Evolutionary conservation across 2,888 invertebrate genomes (phyloP).

Genomic region (Patella caerulea): DNA sequence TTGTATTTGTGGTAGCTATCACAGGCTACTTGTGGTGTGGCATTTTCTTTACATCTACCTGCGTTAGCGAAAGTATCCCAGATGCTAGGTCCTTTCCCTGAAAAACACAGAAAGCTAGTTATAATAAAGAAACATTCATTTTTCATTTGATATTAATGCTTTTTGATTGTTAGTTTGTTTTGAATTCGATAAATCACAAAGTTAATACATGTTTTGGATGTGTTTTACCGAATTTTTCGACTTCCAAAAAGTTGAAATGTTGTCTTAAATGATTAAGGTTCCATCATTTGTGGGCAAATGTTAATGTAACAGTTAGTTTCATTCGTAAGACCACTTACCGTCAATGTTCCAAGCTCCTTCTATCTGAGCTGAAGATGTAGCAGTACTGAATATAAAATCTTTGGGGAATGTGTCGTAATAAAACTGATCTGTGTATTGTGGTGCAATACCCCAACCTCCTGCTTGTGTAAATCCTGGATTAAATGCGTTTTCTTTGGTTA

Average conservation of each 20-base stretch:
- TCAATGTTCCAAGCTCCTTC: constrained; percentile 78
- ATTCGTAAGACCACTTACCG: constrained; percentile 24
- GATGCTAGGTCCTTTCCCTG: constrained; percentile 57
- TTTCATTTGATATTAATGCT: too few species aligned
- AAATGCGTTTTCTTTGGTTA: constrained; percentile 37
- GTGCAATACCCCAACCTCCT: constrained; percentile 49
- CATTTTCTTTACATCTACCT: constrained; percentile 77
- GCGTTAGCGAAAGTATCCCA: constrained; percentile 77
- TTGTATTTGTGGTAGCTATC: constrained; percentile 79
- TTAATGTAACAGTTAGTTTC: too few species aligned
- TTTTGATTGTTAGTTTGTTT: too few species aligned
- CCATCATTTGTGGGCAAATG: too few species aligned
- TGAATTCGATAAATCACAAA: too few species aligned
- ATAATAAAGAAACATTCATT: too few species aligned
- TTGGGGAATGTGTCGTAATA: constrained; percentile 47
- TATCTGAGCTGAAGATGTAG: constrained; percentile 76
- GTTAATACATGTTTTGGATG: too few species aligned
- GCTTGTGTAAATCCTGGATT: constrained; percentile 43
- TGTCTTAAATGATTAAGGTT: too few species aligned
- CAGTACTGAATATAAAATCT: constrained; percentile 58
- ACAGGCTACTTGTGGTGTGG: constrained; percentile 77
- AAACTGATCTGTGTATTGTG: constrained; percentile 37
- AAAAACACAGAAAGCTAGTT: neutral
- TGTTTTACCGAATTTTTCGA: too few species aligned
- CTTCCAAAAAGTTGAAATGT: too few species aligned